These are phyloP conservation scores for Anthrax anthrax DNA, from an alignment of 2,888 invertebrate species.

Conservation along the genomic window DNA sequence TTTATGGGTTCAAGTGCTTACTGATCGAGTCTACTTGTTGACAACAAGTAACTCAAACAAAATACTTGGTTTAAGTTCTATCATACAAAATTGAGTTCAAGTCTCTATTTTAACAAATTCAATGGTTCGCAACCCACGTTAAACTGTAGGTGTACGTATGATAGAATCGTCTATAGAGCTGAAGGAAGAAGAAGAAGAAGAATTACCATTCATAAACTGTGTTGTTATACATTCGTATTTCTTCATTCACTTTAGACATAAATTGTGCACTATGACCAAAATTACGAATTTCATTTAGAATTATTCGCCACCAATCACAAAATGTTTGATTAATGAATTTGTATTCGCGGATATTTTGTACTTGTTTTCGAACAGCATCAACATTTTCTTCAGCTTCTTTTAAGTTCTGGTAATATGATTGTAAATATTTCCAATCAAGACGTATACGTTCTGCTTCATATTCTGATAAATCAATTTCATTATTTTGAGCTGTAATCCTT, in stretches of 20 bases:
- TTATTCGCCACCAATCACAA: conserved; percentile 12
- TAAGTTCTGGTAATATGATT: conserved; percentile 19
- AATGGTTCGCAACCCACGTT: too few species aligned
- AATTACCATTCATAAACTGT: not conserved
- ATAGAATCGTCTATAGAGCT: too few species aligned
- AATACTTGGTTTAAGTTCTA: too few species aligned
- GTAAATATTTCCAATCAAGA: conserved; percentile 44
- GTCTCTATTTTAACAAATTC: too few species aligned
- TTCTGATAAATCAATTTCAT: not conserved
- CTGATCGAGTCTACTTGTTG: too few species aligned
- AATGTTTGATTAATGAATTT: too few species aligned
- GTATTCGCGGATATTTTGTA: not conserved
- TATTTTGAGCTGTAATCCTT: not conserved
- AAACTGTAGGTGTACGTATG: too few species aligned
- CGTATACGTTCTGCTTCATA: conserved; percentile 33
- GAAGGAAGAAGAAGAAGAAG: too few species aligned
- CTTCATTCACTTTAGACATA: conserved; percentile 22
- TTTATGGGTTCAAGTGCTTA: too few species aligned
- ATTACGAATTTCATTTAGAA: conserved; percentile 3
- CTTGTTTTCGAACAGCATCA: not conserved
- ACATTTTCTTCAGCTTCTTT: conserved; percentile 10
- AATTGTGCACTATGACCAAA: conserved; percentile 12
- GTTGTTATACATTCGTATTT: conserved; percentile 4
- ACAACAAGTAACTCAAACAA: too few species aligned
- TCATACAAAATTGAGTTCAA: too few species aligned